phyloP scores from a whole-genome alignment of 2,113 vertebrate species.

The Suricata suricatta region DNA sequence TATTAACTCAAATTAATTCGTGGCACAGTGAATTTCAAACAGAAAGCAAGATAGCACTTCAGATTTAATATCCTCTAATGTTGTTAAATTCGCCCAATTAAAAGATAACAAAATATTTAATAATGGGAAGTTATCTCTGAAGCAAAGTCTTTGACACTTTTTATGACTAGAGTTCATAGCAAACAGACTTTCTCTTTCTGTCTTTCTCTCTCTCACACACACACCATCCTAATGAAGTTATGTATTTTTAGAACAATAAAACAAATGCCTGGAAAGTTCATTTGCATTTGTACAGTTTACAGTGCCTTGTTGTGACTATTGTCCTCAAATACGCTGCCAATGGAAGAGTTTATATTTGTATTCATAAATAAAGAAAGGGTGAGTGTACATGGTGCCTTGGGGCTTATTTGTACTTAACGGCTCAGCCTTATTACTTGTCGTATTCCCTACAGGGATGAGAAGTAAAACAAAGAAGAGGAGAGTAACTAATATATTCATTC shows the following conservation, averaged over 20 bases:
- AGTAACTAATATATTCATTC: neutral
- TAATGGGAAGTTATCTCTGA: slow-evolving; percentile 44
- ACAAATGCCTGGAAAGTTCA: neutral
- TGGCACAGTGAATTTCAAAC: slow-evolving; percentile 32
- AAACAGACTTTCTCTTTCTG: neutral
- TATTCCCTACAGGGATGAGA: neutral
- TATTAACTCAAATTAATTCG: slow-evolving; percentile 16
- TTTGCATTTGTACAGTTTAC: slow-evolving; percentile 64
- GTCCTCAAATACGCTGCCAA: slow-evolving; percentile 28
- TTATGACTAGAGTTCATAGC: slow-evolving; percentile 7
- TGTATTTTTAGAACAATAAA: slow-evolving; percentile 53
- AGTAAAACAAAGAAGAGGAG: neutral
- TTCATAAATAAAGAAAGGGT: neutral
- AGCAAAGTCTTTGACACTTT: neutral
- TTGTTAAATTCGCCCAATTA: slow-evolving; percentile 62
- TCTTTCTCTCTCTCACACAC: neutral
- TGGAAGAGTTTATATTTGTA: slow-evolving; percentile 1
- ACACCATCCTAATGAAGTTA: slow-evolving; percentile 37
- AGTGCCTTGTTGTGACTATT: neutral
- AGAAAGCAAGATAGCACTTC: neutral
- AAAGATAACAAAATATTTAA: slow-evolving; percentile 62
- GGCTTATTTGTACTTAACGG: neutral
- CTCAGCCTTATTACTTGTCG: neutral
- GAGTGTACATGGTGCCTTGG: neutral
- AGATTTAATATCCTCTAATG: slow-evolving; percentile 37